Evolutionary conservation across 2,797 vertebrate species (phyloP), one percentile per base, ranked within the genome.

Genomic region (Rousettus madagascariensis): DNA sequence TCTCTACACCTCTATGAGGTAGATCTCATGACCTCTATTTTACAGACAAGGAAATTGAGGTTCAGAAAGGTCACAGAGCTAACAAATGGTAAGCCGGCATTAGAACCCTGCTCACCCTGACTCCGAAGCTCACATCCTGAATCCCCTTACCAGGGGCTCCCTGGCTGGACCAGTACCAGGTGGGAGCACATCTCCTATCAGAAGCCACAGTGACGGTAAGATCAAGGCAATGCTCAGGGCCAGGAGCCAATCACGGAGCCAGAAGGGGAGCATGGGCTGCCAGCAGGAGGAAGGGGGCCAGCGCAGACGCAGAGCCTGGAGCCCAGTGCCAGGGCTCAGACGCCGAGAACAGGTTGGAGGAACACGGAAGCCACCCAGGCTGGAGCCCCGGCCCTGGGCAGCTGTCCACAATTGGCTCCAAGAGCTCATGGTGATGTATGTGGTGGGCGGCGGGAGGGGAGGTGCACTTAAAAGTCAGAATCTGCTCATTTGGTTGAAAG

Each of bases 131-230:
- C 26, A 15, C 0, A 4, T 49, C 57, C 79, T 10, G 1, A 17
- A 28, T 79, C 59, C 80, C 38, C 41, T 22, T 30, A 36, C 61
- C 43, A 4, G 55, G 57, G 57, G 74, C 33, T 24, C 53, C 24
- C 55, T 69, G 89, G 71, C 46, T 43, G 57, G 61, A 28, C 41
- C 49, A 20, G 10, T 10, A 28, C 57, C 74, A 30, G 61, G 13
- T 19, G 0, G 2, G 17, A 61, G 41, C 75, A 51, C 19, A 1
- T 53, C 65, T 88, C 66, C 51, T 74, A 71, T 82, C 80, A 85
- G 38, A 93, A 95, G 75, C 75, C 91, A 68, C 19, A 4, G 36
- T 13, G 87, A 79, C 53, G 49, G 95, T 36, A 51, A 94, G 92
- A 86, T 89, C n/a, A 59, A 93, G 86, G 80, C 74, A 30, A 68